Base-by-base conservation (phyloP, 2,888 invertebrate species). In the Agrochola lota region DNA sequence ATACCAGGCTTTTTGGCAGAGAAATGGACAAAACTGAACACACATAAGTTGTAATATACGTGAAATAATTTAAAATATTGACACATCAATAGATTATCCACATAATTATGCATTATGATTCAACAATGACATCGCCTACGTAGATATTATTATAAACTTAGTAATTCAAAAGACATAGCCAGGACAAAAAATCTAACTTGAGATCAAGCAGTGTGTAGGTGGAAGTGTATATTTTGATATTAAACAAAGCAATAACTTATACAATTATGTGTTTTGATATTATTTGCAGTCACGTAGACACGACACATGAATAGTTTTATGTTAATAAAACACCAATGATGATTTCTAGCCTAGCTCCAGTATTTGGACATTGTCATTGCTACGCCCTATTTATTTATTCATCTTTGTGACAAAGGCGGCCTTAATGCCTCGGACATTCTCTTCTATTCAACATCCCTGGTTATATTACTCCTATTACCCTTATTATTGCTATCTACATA, bases 61-160 rank as follows among this genome's bases (percentile, higher is more conserved):
- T 55, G 9, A 20, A 55, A 55, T 55, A 23, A 23, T 20, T 52
- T 52, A 20, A 52, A 52, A 52, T 20, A 20, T 52, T 20, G 2
- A 55, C 12, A 57, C 12, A n/a, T 57, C 26, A 78, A 26, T 17
- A 46, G 2, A 11, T 35, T 52, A 30, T 17, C 20, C n/a, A 60
- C 11, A 35, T 43, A 40, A 20, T 49, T 26, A 20, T 30, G 67
- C n/a, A 77, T 9, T 55, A 55, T 57, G 43, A 83, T 67, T 67
- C 55, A 78, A 79, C 49, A 84, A 71, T 60, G 66, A 46, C 60
- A 71, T 76, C 82, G 82, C 82, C 71, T 72, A 76, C 81, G 49
- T 62, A 20, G 8, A 20, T 52, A 49, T 46, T 63, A 11, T 46
- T 62, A 63, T 40, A 15, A 70, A 82, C 43, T 83, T 59, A 57